Evolutionary conservation across 1,140 invertebrate species (phyloP).

Genomic region (Leptoteleia sp.): DNA sequence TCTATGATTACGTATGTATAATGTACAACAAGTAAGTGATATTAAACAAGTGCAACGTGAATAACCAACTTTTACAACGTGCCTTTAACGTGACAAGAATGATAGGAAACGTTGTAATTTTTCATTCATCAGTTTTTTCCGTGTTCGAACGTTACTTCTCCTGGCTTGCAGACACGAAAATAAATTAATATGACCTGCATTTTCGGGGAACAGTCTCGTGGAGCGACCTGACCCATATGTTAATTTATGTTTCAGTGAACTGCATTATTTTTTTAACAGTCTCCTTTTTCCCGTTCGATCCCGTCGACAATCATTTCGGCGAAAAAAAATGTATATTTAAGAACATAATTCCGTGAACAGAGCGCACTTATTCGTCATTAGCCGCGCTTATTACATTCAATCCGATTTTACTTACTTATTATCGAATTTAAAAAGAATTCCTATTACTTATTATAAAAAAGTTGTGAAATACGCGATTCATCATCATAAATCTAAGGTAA

Average conservation of each 20-base stretch:
- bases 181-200: conserved; percentile 35
- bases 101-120: too few species aligned
- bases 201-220: conserved; percentile 33
- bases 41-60: too few species aligned
- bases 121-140: too few species aligned
- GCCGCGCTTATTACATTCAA: too few species aligned
- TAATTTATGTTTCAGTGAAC: conserved; percentile 25
- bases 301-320: conserved; percentile 12
- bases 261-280: conserved; percentile 28
- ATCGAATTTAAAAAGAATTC: too few species aligned
- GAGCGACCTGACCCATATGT: conserved; percentile 21
- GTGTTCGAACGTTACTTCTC: conserved; percentile 11
- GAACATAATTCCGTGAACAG: conserved; percentile 8
- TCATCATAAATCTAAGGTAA: neutral
- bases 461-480: neutral
- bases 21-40: too few species aligned
- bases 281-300: conserved; percentile 13
- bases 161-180: conserved; percentile 18
- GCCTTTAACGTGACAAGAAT: too few species aligned
- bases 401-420: too few species aligned
- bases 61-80: too few species aligned
- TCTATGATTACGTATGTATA: too few species aligned
- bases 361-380: conserved; percentile 7
- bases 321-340: conserved; percentile 23
- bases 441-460: too few species aligned